These are phyloP conservation scores for Lasioglossum morio DNA, from an alignment of 2,888 invertebrate species.

Conservation along the genomic window DNA sequence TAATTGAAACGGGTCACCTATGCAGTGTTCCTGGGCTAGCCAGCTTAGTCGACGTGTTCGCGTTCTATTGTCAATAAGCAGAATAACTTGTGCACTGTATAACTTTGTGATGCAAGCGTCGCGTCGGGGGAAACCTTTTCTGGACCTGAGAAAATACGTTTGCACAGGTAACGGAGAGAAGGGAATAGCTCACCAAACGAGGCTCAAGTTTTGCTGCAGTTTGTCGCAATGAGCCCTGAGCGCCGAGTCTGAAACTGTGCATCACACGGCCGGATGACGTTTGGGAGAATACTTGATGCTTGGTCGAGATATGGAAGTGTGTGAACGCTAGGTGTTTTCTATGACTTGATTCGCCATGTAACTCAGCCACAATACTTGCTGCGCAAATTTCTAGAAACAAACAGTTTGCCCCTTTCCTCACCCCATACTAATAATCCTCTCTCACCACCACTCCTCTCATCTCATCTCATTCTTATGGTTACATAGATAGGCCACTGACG, in stretches of 20 bases:
- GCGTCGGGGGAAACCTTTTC: conserved; percentile 37
- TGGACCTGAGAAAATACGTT: conserved; percentile 68
- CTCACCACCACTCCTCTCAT: conserved; percentile 54
- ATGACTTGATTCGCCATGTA: conserved; percentile 50
- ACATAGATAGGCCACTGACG: conserved; percentile 54
- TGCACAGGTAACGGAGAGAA: conserved; percentile 63
- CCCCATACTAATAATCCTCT: conserved; percentile 63
- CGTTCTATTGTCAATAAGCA: conserved; percentile 12
- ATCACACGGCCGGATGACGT: conserved; percentile 48
- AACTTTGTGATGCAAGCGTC: conserved; percentile 25
- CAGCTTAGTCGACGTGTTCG: conserved; percentile 30
- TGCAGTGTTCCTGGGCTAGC: conserved; percentile 13
- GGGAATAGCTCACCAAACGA: conserved; percentile 71
- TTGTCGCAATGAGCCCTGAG: conserved; percentile 50
- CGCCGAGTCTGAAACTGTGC: conserved; percentile 26
- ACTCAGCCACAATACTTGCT: conserved; percentile 60
- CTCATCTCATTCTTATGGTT: conserved; percentile 51
- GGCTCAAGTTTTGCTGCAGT: conserved; percentile 54
- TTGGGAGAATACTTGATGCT: conserved; percentile 59
- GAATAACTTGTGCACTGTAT: conserved; percentile 24
- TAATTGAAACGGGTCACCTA: conserved; percentile 51
- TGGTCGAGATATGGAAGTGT: conserved; percentile 71
- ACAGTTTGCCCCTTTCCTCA: conserved; percentile 64
- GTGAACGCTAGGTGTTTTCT: conserved; percentile 67
- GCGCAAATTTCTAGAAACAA: conserved; percentile 76